These are phyloP conservation scores for Arion vulgaris DNA, from an alignment of 1,140 invertebrate species.

Conservation along the genomic window DNA sequence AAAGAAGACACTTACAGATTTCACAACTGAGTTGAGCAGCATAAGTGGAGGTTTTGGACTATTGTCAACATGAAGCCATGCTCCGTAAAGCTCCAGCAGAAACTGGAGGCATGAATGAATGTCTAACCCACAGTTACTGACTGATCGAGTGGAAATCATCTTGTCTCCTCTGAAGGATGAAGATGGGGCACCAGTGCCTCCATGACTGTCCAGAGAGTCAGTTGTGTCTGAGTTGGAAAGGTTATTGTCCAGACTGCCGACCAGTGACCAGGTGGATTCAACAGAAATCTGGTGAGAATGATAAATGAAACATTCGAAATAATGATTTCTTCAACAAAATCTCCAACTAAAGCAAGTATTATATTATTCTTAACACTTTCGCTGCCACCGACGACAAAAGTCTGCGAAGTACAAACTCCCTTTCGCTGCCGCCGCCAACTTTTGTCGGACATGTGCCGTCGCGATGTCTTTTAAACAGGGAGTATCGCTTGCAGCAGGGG, in stretches of 20 bases:
- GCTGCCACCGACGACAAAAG: too few relatives aligned
- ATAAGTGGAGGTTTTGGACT: slow-evolving; percentile 75
- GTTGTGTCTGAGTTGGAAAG: slow-evolving; percentile 62
- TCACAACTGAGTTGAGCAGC: slow-evolving; percentile 79
- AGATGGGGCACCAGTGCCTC: slow-evolving; percentile 36
- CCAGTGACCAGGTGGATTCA: slow-evolving; percentile 70
- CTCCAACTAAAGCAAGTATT: not conserved
- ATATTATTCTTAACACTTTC: too few relatives aligned
- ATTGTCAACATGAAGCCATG: slow-evolving; percentile 79
- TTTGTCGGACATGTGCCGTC: too few relatives aligned
- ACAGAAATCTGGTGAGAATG: slow-evolving; percentile 61
- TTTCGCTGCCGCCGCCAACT: too few relatives aligned
- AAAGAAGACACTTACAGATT: slow-evolving; percentile 75
- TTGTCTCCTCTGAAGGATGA: slow-evolving; percentile 35
- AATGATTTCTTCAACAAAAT: not conserved
- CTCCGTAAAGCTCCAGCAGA: slow-evolving; percentile 84
- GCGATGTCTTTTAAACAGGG: too few relatives aligned
- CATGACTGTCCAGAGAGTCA: slow-evolving; percentile 62
- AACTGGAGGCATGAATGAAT: slow-evolving; percentile 90
- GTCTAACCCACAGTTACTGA: slow-evolving; percentile 78
- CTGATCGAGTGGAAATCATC: slow-evolving; percentile 23
- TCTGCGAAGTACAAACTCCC: too few relatives aligned
- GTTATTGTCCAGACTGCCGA: slow-evolving; percentile 61
- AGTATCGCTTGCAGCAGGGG: too few relatives aligned
- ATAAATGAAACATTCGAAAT: not conserved